Evolutionary conservation across 1,140 invertebrate genomes (phyloP), one percentile per base, ranked within the genome.

Genomic region (Bombus waltoni): DNA sequence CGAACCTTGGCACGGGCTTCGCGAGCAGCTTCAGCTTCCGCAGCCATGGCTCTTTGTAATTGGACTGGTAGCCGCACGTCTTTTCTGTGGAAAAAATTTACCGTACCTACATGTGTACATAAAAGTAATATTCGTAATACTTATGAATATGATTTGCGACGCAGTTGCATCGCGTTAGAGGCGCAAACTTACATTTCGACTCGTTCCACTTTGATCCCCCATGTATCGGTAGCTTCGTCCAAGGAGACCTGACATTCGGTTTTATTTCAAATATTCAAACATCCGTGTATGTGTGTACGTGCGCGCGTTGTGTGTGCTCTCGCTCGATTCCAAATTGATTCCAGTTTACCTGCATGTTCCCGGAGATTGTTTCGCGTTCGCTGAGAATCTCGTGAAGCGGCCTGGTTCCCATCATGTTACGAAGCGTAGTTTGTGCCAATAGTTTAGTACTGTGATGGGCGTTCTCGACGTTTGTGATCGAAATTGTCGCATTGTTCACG

Each of bases 401-500:
- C 91, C 98, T 97, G 59, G 98, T 99, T 79, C 99, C 99, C 96
- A 99, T 98, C 66, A 98, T 98, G 94, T 99, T 99, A 76, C 98
- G 96, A n/a, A 99, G 96, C 35, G 98, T 98, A 3, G 98, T 98
- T 93, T 98, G 98, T 79, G 98, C 98, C 89, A 99, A 95, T 38
- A 99, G 96, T 91, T 98, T 96, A 38, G 98, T 99, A 72, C 97
- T 98, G 94, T 99, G 98, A 94, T 99, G 98, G 53, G 98, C 98
- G 94, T 99, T 99, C 94, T 99, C 98, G 59, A 99, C 98, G 94
- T 99, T 99, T 53, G 98, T 98, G 88, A 99, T 98, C 65, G 98
- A 99, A 81, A 99, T 98, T 1, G 98, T 99, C 22, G 99, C 98
- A 95, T 99, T 99, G 92, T 98, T 98, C 73, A 99, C 98, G 59